Base-by-base conservation (phyloP, 2,113 vertebrate species). In the Cryptomyrus ogoouensis region DNA sequence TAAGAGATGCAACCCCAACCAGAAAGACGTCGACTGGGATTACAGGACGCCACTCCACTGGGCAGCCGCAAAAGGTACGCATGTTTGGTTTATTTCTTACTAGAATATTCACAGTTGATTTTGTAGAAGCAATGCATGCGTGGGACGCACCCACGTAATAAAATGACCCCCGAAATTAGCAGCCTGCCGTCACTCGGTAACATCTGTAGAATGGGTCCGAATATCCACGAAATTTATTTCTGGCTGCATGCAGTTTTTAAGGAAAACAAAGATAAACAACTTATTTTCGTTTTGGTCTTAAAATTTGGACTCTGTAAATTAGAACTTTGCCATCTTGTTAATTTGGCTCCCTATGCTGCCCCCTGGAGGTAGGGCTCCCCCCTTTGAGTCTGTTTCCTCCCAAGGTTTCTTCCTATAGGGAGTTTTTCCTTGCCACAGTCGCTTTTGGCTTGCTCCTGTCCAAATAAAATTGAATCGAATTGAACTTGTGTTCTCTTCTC, bases 1-100 rank as follows among this genome's bases (percentile, higher is more conserved):
- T 5, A 95, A 96, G 19, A 92, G 86, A 56, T 97, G 96, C 0
- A 91, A 97, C 62, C 97, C 96, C 9, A 98, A 99, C 90, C 93
- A 96, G 83, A 97, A 96, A 91, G 98, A 99, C n/a, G 4, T 90
- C 0, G 96, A 98, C 93, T 99, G 98, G 97, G 96, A 96, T n/a
- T 94, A 95, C 92, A 96, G 96, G 92, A 98, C 98, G 0, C 96
- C 98, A 0, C 95, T 99, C 19, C 98, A 98, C 94, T 98, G 98
- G 98, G 98, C 97, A 4, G 97, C 97, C 39, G 96, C 95, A 4
- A 96, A 92, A 95, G 98, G 98, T 98, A 93, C 9, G 88, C 88
- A 2, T 35, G 24, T 46, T 47, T 8, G 19, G 17, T 6, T 84
- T 44, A 44, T 84, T n/a, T 46, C 17, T 53, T 53, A 15, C 42